phyloP scores from a whole-genome alignment of 1,140 invertebrate species.

The Platorchestia sp. region DNA sequence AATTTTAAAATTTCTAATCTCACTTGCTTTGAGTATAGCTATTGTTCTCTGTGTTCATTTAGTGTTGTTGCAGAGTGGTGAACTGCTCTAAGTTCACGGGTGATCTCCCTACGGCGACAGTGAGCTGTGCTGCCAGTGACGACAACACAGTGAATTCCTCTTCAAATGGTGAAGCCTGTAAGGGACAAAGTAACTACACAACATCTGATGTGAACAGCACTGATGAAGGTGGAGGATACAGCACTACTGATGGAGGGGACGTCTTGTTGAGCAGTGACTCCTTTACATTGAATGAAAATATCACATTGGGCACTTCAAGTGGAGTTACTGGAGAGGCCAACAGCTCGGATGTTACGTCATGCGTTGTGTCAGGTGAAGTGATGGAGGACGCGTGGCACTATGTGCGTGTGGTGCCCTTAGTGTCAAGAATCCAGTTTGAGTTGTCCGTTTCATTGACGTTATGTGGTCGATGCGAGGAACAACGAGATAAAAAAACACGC shows the following conservation, averaged over 20 bases:
- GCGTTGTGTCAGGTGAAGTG: conserved; percentile 62
- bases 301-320: not conserved
- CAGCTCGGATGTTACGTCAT: not conserved
- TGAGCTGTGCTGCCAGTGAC: not conserved
- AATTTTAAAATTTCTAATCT: no score
- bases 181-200: not conserved
- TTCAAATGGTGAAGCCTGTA: not conserved
- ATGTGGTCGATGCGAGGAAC: conserved; percentile 59
- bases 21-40: not conserved
- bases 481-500: not conserved
- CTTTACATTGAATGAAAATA: not conserved
- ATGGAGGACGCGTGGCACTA: conserved; percentile 68
- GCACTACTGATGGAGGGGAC: not conserved
- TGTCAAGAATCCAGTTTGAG: conserved; percentile 55
- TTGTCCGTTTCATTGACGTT: conserved; percentile 59
- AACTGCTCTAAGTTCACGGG: not conserved
- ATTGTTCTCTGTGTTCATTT: not conserved
- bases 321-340: not conserved
- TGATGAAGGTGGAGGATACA: not conserved
- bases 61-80: conserved; percentile 1
- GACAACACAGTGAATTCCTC: not conserved
- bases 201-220: not conserved
- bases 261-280: not conserved
- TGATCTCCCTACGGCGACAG: not conserved
- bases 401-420: conserved; percentile 57